These are phyloP conservation scores for Drosophila sp. DNA, from an alignment of 1,140 invertebrate genomes.

Conservation along the genomic window DNA sequence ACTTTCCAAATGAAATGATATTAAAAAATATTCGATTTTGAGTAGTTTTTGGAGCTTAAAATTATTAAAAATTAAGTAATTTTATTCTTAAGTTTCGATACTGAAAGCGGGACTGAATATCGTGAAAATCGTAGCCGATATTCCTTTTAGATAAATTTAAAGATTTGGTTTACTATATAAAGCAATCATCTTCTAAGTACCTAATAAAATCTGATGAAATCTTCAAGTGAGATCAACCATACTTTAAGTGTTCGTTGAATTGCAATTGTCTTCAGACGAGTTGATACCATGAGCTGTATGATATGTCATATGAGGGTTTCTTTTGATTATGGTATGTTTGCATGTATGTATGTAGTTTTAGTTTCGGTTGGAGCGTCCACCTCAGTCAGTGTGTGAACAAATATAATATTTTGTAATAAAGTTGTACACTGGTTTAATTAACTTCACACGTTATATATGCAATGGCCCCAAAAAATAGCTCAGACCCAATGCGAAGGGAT, in stretches of 20 bases:
- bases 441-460: slow-evolving; percentile 77
- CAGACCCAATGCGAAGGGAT: slow-evolving; percentile 12
- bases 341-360: slow-evolving; percentile 7
- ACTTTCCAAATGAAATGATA: no score
- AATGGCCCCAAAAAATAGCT: slow-evolving; percentile 37
- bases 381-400: slow-evolving; percentile 61
- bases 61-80: no score
- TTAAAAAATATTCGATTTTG: no score
- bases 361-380: slow-evolving; percentile 29
- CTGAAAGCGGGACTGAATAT: no score
- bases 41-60: no score
- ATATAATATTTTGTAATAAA: slow-evolving; percentile 83
- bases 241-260: slow-evolving; percentile 10
- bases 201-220: slow-evolving; percentile 10
- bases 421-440: slow-evolving; percentile 78
- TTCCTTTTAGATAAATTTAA: no score
- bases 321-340: neutral
- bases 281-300: neutral
- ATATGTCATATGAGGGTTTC: slow-evolving; percentile 20
- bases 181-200: neutral
- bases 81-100: no score
- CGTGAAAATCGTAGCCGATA: no score
- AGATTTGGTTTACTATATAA: no score
- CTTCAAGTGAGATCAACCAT: slow-evolving; percentile 8
- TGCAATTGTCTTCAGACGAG: slow-evolving; percentile 18